These are phyloP conservation scores for Spea bombifrons DNA, from an alignment of 2,113 vertebrate species.

Conservation along the genomic window DNA sequence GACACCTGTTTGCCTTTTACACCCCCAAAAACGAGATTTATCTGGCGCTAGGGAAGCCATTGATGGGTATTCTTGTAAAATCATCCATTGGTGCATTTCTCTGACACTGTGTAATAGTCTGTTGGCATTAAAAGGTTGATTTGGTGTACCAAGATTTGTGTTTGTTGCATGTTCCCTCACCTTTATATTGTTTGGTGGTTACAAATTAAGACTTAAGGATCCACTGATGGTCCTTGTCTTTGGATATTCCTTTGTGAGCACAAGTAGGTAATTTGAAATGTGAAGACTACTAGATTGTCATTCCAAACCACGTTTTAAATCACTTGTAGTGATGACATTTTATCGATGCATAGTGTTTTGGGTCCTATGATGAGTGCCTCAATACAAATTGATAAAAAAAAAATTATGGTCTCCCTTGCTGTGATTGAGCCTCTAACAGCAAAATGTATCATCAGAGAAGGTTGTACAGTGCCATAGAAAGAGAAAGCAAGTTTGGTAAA, in stretches of 20 bases:
- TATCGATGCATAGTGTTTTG: slow-evolving; percentile 26
- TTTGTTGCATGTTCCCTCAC: not conserved
- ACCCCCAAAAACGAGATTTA: slow-evolving; percentile 24
- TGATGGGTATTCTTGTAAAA: too few relatives aligned
- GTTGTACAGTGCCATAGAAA: not conserved
- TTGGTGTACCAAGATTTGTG: not conserved
- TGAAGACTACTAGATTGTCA: not conserved
- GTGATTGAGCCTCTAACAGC: slow-evolving; percentile 41
- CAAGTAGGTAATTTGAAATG: not conserved
- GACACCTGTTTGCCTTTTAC: slow-evolving; percentile 42
- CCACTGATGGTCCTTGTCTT: too few relatives aligned
- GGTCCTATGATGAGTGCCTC: not conserved
- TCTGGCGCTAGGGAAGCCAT: slow-evolving; percentile 26
- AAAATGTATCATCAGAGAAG: slow-evolving; percentile 33
- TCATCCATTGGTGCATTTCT: not conserved
- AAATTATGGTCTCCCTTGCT: slow-evolving; percentile 39
- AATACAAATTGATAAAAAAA: not conserved
- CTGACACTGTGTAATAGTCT: not conserved
- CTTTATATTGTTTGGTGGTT: not conserved
- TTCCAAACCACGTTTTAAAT: not conserved
- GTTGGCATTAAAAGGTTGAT: not conserved
- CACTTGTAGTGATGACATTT: slow-evolving; percentile 7
- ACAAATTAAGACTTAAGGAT: too few relatives aligned
- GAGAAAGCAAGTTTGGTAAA: too few relatives aligned
- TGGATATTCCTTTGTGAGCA: not conserved